Evolutionary conservation across 2,888 invertebrate genomes (phyloP).

Genomic region (Epinotia ramella): DNA sequence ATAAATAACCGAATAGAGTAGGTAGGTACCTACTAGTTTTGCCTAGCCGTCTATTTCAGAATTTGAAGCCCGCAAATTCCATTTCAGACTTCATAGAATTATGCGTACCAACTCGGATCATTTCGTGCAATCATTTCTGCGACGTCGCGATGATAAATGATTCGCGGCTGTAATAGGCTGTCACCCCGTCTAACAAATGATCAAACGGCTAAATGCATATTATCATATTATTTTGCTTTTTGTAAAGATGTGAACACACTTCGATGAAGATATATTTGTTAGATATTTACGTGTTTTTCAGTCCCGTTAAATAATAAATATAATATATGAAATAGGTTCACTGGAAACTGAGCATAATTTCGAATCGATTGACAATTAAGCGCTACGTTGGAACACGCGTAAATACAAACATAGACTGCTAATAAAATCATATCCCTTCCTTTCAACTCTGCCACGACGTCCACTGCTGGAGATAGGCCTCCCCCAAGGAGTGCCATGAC

Average conservation of each 20-base stretch:
- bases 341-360: too few relatives aligned
- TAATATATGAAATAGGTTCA: too few relatives aligned
- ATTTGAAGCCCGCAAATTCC: neutral
- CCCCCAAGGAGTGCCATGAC: too few relatives aligned
- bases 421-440: too few relatives aligned
- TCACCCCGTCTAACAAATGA: conserved; percentile 61
- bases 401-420: too few relatives aligned
- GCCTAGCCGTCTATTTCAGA: neutral
- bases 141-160: conserved; percentile 55
- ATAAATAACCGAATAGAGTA: too few relatives aligned
- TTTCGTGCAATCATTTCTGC: conserved; percentile 40
- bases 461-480: too few relatives aligned
- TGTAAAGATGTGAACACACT: conserved; percentile 27
- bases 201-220: conserved; percentile 51
- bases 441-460: too few relatives aligned
- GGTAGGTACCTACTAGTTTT: neutral
- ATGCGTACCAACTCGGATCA: conserved; percentile 36
- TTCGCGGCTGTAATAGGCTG: conserved; percentile 60
- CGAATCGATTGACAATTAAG: too few relatives aligned
- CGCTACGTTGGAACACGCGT: too few relatives aligned
- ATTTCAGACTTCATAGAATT: conserved; percentile 11
- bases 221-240: conserved; percentile 47
- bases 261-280: neutral
- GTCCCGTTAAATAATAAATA: too few relatives aligned
- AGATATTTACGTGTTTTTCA: too few relatives aligned